Percentiles rank a stretch among this genome's conserved stretches.
phyloP scores from a whole-genome alignment of 2,888 invertebrate genomes.

The Thymelicus acteon region DNA sequence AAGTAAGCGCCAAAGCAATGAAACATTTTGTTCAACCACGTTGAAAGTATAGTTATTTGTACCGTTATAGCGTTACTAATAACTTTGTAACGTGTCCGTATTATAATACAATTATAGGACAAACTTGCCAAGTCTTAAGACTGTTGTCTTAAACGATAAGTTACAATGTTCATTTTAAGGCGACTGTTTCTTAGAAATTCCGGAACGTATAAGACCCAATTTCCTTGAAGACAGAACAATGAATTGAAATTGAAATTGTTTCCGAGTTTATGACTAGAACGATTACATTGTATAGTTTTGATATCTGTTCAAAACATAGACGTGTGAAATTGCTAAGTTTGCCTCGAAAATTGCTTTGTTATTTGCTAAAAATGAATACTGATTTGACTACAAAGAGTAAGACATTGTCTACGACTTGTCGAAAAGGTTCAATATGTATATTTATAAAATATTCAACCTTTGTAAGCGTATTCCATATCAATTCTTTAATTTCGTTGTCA shows the following conservation, averaged over 20 bases:
- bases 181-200: conserved; percentile 35
- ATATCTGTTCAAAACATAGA: too few relatives aligned
- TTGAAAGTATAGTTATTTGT: not conserved
- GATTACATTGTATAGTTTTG: not conserved
- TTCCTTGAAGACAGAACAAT: conserved; percentile 18
- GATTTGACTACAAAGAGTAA: too few relatives aligned
- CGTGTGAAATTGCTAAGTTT: too few relatives aligned
- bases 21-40: not conserved
- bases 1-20: not conserved
- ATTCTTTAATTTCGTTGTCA: too few relatives aligned
- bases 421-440: too few relatives aligned
- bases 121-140: conserved; percentile 36
- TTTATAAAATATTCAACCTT: too few relatives aligned
- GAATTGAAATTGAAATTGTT: conserved; percentile 28
- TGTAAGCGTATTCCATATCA: too few relatives aligned
- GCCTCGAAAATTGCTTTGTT: too few relatives aligned
- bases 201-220: conserved; percentile 18
- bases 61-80: not conserved
- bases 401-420: too few relatives aligned
- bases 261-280: conserved; percentile 16
- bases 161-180: conserved; percentile 34
- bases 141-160: conserved; percentile 35
- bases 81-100: not conserved
- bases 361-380: too few relatives aligned
- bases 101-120: conserved; percentile 18